Evolutionary conservation across 2,113 vertebrate species (phyloP).

Genomic region (Calidris pygmaea): DNA sequence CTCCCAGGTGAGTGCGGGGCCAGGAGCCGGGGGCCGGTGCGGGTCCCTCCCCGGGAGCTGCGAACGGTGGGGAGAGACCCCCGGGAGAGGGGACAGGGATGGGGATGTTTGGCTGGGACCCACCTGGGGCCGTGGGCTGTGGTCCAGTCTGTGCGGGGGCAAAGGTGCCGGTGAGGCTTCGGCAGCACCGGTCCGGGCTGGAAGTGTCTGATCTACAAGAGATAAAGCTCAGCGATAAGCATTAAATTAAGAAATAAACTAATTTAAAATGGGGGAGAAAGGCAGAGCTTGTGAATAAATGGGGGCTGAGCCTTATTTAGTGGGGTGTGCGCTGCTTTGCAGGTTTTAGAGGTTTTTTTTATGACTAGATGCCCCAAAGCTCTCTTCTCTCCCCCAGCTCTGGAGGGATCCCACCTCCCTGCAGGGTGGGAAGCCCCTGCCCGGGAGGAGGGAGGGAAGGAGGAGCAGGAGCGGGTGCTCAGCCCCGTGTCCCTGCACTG

Average conservation of each 20-base stretch:
- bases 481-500: neutral
- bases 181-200: fast-evolving
- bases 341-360: neutral
- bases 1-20: neutral
- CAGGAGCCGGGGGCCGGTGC: fast-evolving
- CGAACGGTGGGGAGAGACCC: neutral
- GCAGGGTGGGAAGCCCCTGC: neutral
- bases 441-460: neutral
- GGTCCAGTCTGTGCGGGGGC: neutral
- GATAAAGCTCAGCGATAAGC: neutral
- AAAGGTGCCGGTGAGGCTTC: fast-evolving
- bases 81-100: neutral
- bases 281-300: neutral
- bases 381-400: neutral
- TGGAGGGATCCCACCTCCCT: neutral
- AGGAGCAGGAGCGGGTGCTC: neutral
- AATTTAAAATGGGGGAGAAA: neutral
- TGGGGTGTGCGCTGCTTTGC: neutral
- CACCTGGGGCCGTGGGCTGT: fast-evolving
- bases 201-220: neutral
- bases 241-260: neutral
- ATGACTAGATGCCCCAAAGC: no score
- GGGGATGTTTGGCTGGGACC: no score
- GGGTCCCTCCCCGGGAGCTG: neutral
- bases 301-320: neutral